Percentiles rank a stretch among this genome's conserved stretches.
These are phyloP conservation scores for Poeciliopsis presidionis DNA, from an alignment of 2,797 vertebrate species.

Conservation along the genomic window DNA sequence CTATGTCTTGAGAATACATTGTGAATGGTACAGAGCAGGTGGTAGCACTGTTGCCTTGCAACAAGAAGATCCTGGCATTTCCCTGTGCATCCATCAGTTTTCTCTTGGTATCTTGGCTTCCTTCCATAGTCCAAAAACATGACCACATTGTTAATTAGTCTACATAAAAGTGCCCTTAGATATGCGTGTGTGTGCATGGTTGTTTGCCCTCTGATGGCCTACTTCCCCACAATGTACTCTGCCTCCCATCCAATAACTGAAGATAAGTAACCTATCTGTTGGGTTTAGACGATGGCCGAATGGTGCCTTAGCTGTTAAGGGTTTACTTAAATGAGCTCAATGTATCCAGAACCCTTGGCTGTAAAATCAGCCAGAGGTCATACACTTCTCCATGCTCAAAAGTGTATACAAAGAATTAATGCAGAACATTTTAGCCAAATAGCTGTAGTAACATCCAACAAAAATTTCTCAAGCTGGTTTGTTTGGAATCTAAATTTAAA, in stretches of 20 bases:
- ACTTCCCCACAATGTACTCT: not conserved
- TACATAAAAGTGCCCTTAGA: not conserved
- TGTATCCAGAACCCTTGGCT: not conserved
- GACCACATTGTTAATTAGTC: not conserved
- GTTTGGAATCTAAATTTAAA: not conserved
- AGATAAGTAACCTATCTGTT: not conserved
- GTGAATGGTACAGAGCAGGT: not conserved
- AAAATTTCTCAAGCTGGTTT: not conserved
- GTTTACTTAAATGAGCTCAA: not conserved
- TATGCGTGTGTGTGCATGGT: not conserved
- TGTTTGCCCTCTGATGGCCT: not conserved
- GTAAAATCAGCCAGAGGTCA: not conserved
- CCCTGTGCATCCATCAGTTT: not conserved
- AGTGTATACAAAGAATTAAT: not conserved
- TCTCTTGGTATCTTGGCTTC: not conserved
- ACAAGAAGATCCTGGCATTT: not conserved
- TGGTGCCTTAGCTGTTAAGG: not conserved
- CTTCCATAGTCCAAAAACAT: not conserved
- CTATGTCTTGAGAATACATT: not conserved
- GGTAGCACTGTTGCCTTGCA: not conserved
- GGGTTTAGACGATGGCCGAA: not conserved
- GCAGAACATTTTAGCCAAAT: not conserved
- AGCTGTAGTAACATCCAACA: not conserved
- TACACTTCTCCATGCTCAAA: not conserved
- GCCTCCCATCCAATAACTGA: not conserved